A percentile compares a stretch with the other conserved stretches of the same genome.
Evolutionary conservation across 2,113 vertebrate genomes (phyloP).

Genomic region (Australoheros scitulus): DNA sequence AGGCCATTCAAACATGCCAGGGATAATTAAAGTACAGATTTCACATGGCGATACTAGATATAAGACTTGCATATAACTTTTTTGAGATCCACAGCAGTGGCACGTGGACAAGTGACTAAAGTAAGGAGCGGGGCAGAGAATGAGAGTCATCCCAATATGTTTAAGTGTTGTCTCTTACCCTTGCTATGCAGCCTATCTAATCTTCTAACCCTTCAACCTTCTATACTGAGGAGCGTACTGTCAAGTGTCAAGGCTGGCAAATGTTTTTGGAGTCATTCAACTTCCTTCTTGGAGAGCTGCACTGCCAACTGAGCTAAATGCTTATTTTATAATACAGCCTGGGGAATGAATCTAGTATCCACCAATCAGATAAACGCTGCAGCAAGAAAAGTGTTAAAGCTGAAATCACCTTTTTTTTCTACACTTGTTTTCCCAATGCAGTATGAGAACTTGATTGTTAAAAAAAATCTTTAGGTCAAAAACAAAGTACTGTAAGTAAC

Average conservation of each 20-base stretch:
- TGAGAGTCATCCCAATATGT: conserved; percentile 59
- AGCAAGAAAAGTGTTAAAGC: not conserved
- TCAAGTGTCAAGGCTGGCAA: conserved; percentile 53
- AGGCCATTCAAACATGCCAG: conserved; percentile 5
- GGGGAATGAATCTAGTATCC: not conserved
- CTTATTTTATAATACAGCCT: not conserved
- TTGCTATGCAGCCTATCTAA: conserved; percentile 61
- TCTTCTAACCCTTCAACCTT: conserved; percentile 54
- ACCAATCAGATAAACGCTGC: not conserved
- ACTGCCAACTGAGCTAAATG: conserved; percentile 33
- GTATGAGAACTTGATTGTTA: not conserved
- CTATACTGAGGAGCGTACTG: conserved; percentile 28
- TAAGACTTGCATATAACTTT: conserved; percentile 67
- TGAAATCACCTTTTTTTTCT: not conserved
- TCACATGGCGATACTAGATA: conserved; percentile 31
- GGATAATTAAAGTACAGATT: conserved; percentile 32
- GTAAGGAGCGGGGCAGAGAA: conserved; percentile 70
- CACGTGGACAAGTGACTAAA: conserved; percentile 67
- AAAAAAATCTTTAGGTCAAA: conserved; percentile 1
- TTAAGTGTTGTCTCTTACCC: conserved; percentile 66
- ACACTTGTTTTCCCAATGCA: not conserved
- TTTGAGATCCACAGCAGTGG: conserved; percentile 76
- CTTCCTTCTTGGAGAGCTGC: conserved; percentile 58
- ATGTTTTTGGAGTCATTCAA: conserved; percentile 50
- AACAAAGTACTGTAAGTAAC: not conserved